These are phyloP conservation scores for Stenopsyche tienmushanensis DNA, from an alignment of 1,140 invertebrate species.

Conservation along the genomic window DNA sequence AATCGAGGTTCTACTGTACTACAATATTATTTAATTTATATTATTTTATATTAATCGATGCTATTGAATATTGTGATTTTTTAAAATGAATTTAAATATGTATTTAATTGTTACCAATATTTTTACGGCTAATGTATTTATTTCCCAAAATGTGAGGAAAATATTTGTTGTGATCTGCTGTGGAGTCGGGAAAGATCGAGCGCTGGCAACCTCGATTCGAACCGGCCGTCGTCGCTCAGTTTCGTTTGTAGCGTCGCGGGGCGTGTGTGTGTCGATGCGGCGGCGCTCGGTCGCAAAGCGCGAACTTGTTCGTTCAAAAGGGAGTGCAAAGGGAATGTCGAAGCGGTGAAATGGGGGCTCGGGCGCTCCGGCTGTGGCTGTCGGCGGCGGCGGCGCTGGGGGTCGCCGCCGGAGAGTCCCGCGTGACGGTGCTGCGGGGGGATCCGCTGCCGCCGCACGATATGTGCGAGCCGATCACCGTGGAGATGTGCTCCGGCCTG, in stretches of 20 bases:
- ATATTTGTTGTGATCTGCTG: neutral
- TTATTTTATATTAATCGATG: too few species aligned
- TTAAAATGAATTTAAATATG: too few species aligned
- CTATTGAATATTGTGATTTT: too few species aligned
- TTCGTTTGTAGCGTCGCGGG: neutral
- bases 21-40: too few species aligned
- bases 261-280: neutral
- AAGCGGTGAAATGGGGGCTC: conserved; percentile 9
- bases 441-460: conserved; percentile 71
- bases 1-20: too few species aligned
- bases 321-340: neutral
- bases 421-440: conserved; percentile 52
- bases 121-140: neutral
- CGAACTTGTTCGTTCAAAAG: neutral
- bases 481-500: conserved; percentile 89
- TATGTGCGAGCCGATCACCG: conserved; percentile 90
- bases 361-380: neutral
- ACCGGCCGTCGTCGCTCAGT: neutral
- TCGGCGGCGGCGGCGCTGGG: neutral
- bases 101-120: too few species aligned
- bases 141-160: neutral
- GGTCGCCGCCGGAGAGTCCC: conserved; percentile 38
- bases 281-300: neutral
- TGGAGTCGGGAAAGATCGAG: too few species aligned
- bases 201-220: neutral